Conservation (phyloP, 2,797 vertebrate species). For the Eidolon dupreanum region DNA sequence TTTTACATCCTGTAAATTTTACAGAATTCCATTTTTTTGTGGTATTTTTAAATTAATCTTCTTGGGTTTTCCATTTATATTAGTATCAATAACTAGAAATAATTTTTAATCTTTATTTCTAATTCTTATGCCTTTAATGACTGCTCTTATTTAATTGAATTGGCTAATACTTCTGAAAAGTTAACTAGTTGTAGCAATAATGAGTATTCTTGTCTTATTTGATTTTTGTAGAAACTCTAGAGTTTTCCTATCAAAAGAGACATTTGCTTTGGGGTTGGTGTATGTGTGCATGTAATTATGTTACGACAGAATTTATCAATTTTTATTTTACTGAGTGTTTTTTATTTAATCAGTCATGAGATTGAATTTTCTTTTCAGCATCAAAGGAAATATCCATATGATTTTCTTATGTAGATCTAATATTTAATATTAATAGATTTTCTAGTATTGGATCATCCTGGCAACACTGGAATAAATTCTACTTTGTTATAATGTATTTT, state of each 20-base stretch:
- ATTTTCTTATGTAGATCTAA: neutral
- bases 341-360: neutral
- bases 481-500: neutral
- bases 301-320: neutral
- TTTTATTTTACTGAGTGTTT: conserved; percentile 14
- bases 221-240: neutral
- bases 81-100: neutral
- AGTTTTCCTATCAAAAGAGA: neutral
- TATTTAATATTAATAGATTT: conserved; percentile 34
- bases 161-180: neutral
- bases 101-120: conserved; percentile 17
- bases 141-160: conserved; percentile 7
- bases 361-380: conserved; percentile 46
- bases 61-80: neutral
- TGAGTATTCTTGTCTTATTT: neutral
- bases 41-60: neutral
- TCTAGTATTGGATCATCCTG: neutral
- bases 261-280: neutral
- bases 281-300: neutral
- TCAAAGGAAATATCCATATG: neutral
- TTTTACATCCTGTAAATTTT: neutral
- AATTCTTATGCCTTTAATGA: neutral
- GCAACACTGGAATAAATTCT: neutral
- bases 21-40: neutral
- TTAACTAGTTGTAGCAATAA: neutral